phyloP scores from a whole-genome alignment of 2,888 invertebrate species.

The Lasioglossum lativentre region DNA sequence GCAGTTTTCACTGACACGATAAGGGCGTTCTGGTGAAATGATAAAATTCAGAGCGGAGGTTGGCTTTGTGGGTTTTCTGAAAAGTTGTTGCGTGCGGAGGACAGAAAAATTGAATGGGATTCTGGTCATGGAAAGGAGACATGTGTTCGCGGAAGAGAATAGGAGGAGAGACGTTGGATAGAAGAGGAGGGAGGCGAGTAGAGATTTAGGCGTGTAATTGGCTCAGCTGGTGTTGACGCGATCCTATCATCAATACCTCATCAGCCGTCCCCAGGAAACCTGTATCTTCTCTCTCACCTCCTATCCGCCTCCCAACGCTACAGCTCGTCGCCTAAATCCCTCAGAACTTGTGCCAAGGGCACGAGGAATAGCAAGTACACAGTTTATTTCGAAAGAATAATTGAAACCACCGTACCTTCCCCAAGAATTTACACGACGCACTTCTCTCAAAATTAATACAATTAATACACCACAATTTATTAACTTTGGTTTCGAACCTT shows the following conservation, averaged over 20 bases:
- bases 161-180: conserved; percentile 52
- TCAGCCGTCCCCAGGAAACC: conserved; percentile 85
- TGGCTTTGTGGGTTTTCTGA: neutral
- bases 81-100: neutral
- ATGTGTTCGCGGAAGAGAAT: conserved; percentile 22
- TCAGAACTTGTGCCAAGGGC: conserved; percentile 47
- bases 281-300: conserved; percentile 76
- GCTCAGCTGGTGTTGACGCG: conserved; percentile 88
- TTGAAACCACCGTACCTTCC: conserved; percentile 55
- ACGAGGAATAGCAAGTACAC: conserved; percentile 71
- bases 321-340: conserved; percentile 46
- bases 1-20: neutral
- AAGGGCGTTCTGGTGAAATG: neutral
- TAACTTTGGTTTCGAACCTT: neutral
- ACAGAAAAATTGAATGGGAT: conserved; percentile 18
- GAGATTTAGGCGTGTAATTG: conserved; percentile 86
- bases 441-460: neutral
- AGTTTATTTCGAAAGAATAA: conserved; percentile 48
- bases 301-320: conserved; percentile 30
- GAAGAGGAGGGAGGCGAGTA: conserved; percentile 72
- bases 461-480: neutral
- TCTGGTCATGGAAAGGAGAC: conserved; percentile 12
- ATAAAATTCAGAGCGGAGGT: neutral
- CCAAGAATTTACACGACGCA: neutral
- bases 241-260: conserved; percentile 88